Conservation (phyloP, 2,888 invertebrate species). For the Hydriomena furcata region DNA sequence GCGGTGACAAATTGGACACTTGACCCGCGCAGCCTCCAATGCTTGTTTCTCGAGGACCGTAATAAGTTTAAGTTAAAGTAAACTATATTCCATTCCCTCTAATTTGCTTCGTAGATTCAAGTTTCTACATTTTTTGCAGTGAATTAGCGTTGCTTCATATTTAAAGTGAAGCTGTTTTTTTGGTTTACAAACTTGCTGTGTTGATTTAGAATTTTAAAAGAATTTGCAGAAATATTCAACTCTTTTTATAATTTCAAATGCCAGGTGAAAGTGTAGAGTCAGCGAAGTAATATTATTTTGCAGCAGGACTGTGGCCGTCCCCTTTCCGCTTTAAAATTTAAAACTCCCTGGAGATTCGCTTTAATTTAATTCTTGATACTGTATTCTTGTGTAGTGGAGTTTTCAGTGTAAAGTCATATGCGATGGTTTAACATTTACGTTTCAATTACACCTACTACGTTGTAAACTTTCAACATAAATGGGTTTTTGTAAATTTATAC, state of each 20-base stretch:
- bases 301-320: conserved; percentile 55
- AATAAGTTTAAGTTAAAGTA: conserved; percentile 83
- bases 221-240: neutral
- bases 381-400: conserved; percentile 55
- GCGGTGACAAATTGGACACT: conserved; percentile 84
- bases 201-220: neutral
- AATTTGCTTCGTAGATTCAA: conserved; percentile 68
- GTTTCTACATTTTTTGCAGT: conserved; percentile 60
- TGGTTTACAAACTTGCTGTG: neutral
- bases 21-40: conserved; percentile 78
- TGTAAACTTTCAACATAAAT: conserved; percentile 1
- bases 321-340: conserved; percentile 68
- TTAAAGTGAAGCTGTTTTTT: neutral
- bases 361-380: conserved; percentile 78
- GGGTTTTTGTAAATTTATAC: neutral
- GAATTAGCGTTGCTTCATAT: conserved; percentile 6
- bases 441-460: conserved; percentile 9
- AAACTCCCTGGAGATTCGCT: conserved; percentile 65
- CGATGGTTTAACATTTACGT: conserved; percentile 24
- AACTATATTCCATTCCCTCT: conserved; percentile 82
- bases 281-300: conserved; percentile 62
- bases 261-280: conserved; percentile 21
- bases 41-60: conserved; percentile 80
- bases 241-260: neutral
- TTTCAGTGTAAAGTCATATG: conserved; percentile 53